These are phyloP conservation scores for Brachyopa scutellaris DNA, from an alignment of 2,888 invertebrate species.

Conservation along the genomic window DNA sequence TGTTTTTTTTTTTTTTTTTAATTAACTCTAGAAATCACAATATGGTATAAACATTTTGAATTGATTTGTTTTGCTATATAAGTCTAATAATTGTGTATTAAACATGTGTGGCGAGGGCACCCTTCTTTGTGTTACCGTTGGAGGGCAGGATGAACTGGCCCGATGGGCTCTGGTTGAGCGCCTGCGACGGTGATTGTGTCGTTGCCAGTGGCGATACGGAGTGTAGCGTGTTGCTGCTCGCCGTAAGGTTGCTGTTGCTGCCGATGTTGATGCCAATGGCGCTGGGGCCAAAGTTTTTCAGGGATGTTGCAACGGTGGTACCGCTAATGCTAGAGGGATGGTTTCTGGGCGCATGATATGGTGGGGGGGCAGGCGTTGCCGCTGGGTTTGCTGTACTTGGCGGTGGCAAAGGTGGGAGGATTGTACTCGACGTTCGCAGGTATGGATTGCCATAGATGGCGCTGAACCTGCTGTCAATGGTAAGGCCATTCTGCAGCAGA, in stretches of 20 bases:
- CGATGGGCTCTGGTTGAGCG: conserved; percentile 84
- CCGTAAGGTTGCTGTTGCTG: conserved; percentile 83
- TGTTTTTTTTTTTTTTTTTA: conserved; percentile 73
- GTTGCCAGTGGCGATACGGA: conserved; percentile 81
- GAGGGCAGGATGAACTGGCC: conserved; percentile 82
- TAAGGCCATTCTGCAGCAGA: conserved; percentile 80
- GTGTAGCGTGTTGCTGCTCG: conserved; percentile 80
- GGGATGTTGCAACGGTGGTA: conserved; percentile 70
- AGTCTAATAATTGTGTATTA: conserved; percentile 81
- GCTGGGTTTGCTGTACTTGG: conserved; percentile 89
- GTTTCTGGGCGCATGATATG: conserved; percentile 84
- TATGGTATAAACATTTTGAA: conserved; percentile 76
- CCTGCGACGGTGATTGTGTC: conserved; percentile 86
- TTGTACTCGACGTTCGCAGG: conserved; percentile 86
- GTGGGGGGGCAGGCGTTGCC: conserved; percentile 91
- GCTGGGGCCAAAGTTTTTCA: conserved; percentile 75
- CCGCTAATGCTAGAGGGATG: conserved; percentile 77
- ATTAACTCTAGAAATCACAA: conserved; percentile 82
- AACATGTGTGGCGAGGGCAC: conserved; percentile 85
- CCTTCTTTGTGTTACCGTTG: conserved; percentile 81
- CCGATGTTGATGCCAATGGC: conserved; percentile 80
- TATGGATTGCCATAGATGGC: conserved; percentile 96
- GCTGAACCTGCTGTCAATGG: conserved; percentile 86
- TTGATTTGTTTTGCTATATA: conserved; percentile 72
- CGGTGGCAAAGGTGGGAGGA: conserved; percentile 83